Base-by-base conservation (phyloP, 2,888 invertebrate species). In the Lasioglossum marginatum region DNA sequence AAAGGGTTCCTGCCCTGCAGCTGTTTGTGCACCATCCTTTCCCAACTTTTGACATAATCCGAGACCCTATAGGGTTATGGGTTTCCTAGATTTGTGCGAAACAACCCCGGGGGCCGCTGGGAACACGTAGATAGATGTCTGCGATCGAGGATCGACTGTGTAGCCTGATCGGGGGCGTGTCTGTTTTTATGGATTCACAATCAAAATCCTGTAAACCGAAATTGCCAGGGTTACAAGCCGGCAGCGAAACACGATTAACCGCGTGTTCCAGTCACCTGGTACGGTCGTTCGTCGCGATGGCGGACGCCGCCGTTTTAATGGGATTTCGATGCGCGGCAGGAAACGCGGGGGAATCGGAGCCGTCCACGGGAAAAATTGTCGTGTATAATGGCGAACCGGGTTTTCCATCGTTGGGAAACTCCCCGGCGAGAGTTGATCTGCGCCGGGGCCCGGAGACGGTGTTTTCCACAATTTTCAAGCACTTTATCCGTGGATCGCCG, bases 391-490 rank as follows among this genome's bases (percentile, higher is more conserved):
- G 68, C 63, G 4, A 23, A 34, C 23, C 10, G 23, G 23, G 63
- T 63, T 63, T 63, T 34, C 68, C 68, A 57, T n/a, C 57, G 57
- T 57, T 57, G 19, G 23, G 4, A 34, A 68, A 19, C 23, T 4
- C 19, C 19, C 31, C 37, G 8, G 66, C 31, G 63, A 16, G 63
- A 57, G 45, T 45, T 31, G 1, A 48, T 72, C 45, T 23, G 27
- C 16, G 0, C 19, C 57, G n/a, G 57, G 12, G 5, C 19, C 23
- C 48, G 71, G 37, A 76, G 45, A n/a, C 52, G 57, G 43, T 85
- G 81, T 86, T 89, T 91, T 85, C 83, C 81, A 43, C 73, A 48
- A 91, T 89, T 90, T 85, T 81, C 85, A 34, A 76, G 73, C 79
- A 72, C 45, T 81, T 77, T 52, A 75, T 60, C 79, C 85, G 31